Base-by-base conservation (phyloP, 2,888 invertebrate genomes). In the Torymus tubicola region DNA sequence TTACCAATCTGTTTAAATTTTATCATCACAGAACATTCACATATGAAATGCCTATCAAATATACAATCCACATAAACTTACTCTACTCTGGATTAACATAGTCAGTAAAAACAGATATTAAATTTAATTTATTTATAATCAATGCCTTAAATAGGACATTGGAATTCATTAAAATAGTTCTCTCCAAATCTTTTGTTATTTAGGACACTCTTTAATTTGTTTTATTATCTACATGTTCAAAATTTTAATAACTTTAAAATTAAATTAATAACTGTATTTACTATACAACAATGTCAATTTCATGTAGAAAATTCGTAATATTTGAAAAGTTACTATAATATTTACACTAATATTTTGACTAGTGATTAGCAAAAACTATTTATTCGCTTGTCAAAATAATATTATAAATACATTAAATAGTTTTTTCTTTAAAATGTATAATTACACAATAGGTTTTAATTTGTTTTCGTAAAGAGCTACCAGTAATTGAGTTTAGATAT, bases 341-440 rank as follows among this genome's bases (percentile, higher is more conserved):
- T 81, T 81, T 79, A 79, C 78, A 79, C 68, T 73, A 70, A 74
- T 78, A 79, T 75, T 79, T 72, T 79, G 78, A 68, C 75, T 75
- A 68, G 68, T 64, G 64, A 75, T 58, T 52, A 61, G 53, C 67
- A 71, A 21, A 71, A 67, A 74, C 50, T 65, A 64, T 53, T 21
- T 71, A 18, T 13, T 77, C 81, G 78, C 65, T 70, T 65, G 74
- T 81, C 81, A 81, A 81, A 81, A 77, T 78, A 78, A 69, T 57
- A 74, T 70, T 81, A 81, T 74, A 81, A 74, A 81, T 78, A 78
- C 57, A 60, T 16, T 55, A 73, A 21, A 60, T 24, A 81, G 78
- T 78, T 75, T 78, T 81, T 61, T 24, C 13, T 31, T 72, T 16
- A 63, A 65, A 68, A 64, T 69, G 63, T 70, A 78, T 55, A 78